Conservation (phyloP, 2,888 invertebrate species). For the Nomada hirtipes region DNA sequence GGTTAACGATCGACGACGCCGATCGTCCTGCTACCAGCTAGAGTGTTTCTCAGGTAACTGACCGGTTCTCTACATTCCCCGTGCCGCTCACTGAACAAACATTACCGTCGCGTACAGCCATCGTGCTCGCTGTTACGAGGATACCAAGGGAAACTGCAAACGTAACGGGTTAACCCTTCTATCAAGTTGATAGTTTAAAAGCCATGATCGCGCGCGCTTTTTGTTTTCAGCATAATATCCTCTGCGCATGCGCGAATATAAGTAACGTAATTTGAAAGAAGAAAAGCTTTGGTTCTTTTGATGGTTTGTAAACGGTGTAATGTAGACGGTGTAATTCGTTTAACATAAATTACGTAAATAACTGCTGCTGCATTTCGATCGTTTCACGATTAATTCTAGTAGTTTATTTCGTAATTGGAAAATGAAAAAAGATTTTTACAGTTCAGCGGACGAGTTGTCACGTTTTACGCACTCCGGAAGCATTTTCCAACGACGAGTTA, state of each 20-base stretch:
- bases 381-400: not conserved
- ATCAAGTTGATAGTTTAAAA: slow-evolving; percentile 28
- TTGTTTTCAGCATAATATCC: slow-evolving; percentile 6
- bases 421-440: too few relatives aligned
- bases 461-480: too few relatives aligned
- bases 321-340: not conserved
- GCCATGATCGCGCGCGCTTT: slow-evolving; percentile 14
- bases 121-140: slow-evolving; percentile 36
- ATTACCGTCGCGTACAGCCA: slow-evolving; percentile 42
- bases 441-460: too few relatives aligned
- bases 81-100: slow-evolving; percentile 63
- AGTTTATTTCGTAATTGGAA: not conserved
- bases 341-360: not conserved
- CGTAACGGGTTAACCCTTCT: slow-evolving; percentile 33
- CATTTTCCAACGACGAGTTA: too few relatives aligned
- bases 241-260: not conserved
- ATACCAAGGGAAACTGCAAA: slow-evolving; percentile 20
- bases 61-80: slow-evolving; percentile 52
- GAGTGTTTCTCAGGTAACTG: slow-evolving; percentile 62
- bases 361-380: not conserved
- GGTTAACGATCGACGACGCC: slow-evolving; percentile 48
- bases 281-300: not conserved
- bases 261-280: too few relatives aligned
- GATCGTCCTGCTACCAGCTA: slow-evolving; percentile 53
- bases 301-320: not conserved